Evolutionary conservation across 2,888 invertebrate species (phyloP), one percentile per base, ranked within the genome.

Genomic region (Cosmia pyralina): DNA sequence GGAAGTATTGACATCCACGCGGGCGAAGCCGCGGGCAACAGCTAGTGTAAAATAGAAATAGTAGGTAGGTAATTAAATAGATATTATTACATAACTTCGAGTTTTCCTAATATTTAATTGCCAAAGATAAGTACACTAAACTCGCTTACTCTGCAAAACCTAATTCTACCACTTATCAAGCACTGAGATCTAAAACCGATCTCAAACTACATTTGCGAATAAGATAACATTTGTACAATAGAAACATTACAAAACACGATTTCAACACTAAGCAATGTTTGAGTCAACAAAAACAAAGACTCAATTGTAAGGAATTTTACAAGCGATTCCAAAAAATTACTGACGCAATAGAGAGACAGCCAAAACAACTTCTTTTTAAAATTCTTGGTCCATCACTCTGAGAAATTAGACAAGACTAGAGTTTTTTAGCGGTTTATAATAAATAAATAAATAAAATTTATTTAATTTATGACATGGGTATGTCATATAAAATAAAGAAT

Each of bases 351-450:
- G 53, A 55, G 58, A 81, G 53, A 81, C 53, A 59, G 6, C 28
- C 28, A 1, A 64, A 81, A 60, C 55, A 81, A 68, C 60, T 76
- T 60, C 44, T 81, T 76, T 78, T 76, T 60, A 55, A 64, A 68
- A 81, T 78, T 76, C 64, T 68, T 44, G 17, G 53, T 75, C 50
- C 50, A 58, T 63, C 52, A n/a, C 0, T 34, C 15, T 48, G 19
- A 11, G 17, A 53, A 44, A 15, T 28, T n/a, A 34, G 11, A n/a
- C n/a, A n/a, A 67, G 11, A 10, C 28, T 41, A 5, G 6, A 19
- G 1, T 4, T 60, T 62, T 38, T 28, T 22, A 2, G 19, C 4
- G 10, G 6, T 15, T 50, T 41, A 19, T 28, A 38, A 38, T n/a
- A n/a, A n/a, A n/a, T 34, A 34, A 34, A 34, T 34, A 34, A 34